Evolutionary conservation across 2,113 vertebrate genomes (phyloP), one percentile per base, ranked within the genome.

Genomic region (Pao palembangensis): DNA sequence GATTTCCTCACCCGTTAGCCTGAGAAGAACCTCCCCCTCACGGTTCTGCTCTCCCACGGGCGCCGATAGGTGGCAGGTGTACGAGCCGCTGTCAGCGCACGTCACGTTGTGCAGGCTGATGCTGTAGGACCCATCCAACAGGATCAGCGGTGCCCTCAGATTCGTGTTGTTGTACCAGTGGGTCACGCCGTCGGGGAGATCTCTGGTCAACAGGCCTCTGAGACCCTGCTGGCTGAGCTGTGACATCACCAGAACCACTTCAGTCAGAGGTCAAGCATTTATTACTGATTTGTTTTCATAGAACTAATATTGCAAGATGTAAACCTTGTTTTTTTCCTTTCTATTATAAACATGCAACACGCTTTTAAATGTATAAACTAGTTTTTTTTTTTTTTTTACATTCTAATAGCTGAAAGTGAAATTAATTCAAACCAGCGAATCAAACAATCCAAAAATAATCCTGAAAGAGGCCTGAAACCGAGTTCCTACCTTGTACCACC

Each of bases 401-500:
- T 23, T 23, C 3, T 23, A 23, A 3, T 23, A 23, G 21, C 21
- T 23, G 25, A 28, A 28, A 28, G 25, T 28, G 25, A 28, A 28
- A 28, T 28, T 28, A 28, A 28, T 7, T 28, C 34, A 38, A 38
- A 38, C 11, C 8, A 38, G 8, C 34, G 34, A 38, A 3, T 38
- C 34, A 38, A 38, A 8, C 34, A 2, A 38, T 38, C 5, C 21
- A 7, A 28, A 28, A 5, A 28, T 28, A 7, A 28, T 28, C 25
- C 25, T 5, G 25, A 28, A 7, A 1, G 25, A 25, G 23, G 23
- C 23, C 23, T 25, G 23, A 25, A 25, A 34, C 6, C 10, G 34
- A 2, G 34, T 38, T 38, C 5, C 38, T 73, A 92, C 91, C 86
- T 88, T 88, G 59, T 89, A 90, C 91, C 91, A 92, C 7, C 28